phyloP scores from a whole-genome alignment of 2,888 invertebrate genomes.

The Coleophora deauratella region DNA sequence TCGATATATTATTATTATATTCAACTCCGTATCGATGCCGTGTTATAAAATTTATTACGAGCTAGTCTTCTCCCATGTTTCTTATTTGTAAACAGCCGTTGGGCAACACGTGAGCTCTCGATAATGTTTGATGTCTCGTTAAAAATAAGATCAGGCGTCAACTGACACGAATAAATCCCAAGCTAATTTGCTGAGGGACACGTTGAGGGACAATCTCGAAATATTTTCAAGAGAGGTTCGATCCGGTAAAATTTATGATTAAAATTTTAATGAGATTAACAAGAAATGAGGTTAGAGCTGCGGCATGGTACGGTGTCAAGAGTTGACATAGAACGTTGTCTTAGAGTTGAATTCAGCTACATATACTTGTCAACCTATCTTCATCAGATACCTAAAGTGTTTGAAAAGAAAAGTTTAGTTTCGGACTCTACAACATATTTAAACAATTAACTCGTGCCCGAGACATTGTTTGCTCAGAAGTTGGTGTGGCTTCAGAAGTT shows the following conservation, averaged over 20 bases:
- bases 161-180: constrained; percentile 64
- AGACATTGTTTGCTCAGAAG: too few relatives aligned
- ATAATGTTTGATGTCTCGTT: constrained; percentile 72
- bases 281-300: constrained; percentile 21
- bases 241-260: constrained; percentile 41
- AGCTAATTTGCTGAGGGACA: constrained; percentile 69
- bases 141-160: constrained; percentile 65
- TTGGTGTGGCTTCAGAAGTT: too few relatives aligned
- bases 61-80: constrained; percentile 59
- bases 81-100: constrained; percentile 70
- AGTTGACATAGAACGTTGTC: too few relatives aligned
- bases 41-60: constrained; percentile 72
- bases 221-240: constrained; percentile 50
- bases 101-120: constrained; percentile 54
- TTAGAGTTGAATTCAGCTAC: too few relatives aligned
- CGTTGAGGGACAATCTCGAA: constrained; percentile 47
- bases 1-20: constrained; percentile 72
- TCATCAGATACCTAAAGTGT: too few relatives aligned
- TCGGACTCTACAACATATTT: too few relatives aligned
- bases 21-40: constrained; percentile 64
- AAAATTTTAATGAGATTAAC: constrained; percentile 63
- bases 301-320: constrained; percentile 17
- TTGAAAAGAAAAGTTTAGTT: too few relatives aligned
- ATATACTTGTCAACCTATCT: too few relatives aligned
- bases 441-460: too few relatives aligned